Conservation (phyloP, 2,888 invertebrate species). For the Venusia cambrica region DNA sequence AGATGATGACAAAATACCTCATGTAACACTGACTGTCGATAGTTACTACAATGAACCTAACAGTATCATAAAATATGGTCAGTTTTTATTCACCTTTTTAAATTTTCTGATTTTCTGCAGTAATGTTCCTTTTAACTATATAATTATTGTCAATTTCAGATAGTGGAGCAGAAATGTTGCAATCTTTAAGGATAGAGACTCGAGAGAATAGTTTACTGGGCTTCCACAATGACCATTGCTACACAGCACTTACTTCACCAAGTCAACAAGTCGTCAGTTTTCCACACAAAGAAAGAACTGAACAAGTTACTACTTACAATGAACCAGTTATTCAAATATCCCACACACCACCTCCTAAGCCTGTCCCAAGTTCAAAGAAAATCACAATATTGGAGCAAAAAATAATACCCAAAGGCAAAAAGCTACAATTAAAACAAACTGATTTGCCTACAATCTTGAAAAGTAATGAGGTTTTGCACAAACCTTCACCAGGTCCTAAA, state of each 20-base stretch:
- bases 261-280: constrained; percentile 62
- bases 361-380: constrained; percentile 67
- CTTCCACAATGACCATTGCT: constrained; percentile 90
- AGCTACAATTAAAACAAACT: constrained; percentile 58
- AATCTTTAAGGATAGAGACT: constrained; percentile 71
- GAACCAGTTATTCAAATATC: constrained; percentile 71
- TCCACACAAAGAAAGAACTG: constrained; percentile 49
- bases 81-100: too few relatives aligned
- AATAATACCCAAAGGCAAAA: constrained; percentile 76
- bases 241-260: constrained; percentile 86
- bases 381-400: constrained; percentile 74
- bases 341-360: constrained; percentile 66
- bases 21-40: constrained; percentile 84
- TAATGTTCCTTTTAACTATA: not conserved
- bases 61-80: constrained; percentile 77
- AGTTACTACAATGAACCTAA: constrained; percentile 83
- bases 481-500: constrained; percentile 58
- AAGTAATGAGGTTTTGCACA: constrained; percentile 63
- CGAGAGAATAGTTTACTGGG: constrained; percentile 81
- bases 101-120: too few relatives aligned
- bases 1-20: constrained; percentile 82
- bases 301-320: constrained; percentile 54
- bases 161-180: constrained; percentile 76
- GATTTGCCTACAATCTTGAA: constrained; percentile 61
- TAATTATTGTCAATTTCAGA: constrained; percentile 41